Base-by-base conservation (phyloP, 2,888 invertebrate species). In the Ischnura elegans region DNA sequence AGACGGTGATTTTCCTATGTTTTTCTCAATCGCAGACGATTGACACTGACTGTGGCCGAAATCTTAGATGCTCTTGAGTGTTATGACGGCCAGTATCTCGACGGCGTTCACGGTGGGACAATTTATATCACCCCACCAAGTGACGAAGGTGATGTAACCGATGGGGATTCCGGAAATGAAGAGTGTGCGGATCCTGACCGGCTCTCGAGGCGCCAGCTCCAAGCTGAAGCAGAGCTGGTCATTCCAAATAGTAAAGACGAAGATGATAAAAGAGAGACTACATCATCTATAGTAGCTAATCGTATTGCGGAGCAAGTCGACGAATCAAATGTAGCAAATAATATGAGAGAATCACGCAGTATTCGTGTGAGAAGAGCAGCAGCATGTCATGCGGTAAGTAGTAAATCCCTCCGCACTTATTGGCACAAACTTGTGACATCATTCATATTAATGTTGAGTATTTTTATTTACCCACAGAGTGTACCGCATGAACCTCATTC, bases 131-230 rank as follows among this genome's bases (percentile, higher is more conserved):
- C 87, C 8, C 87, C 87, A 25, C 87, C 87, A 45, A 42, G 36
- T 87, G 87, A 87, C 36, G 46, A 43, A 36, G 87, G 87, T 16
- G 43, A 45, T 87, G 87, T 21, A 45, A 87, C 87, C 36, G 29
- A 87, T 36, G 87, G 43, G 25, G 87, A 87, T 25, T 87, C 46
- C 42, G 87, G 46, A 25, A 42, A 87, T 42, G 87, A 87, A 42
- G 87, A 87, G 29, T n/a, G 29, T 42, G 25, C 45, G 25, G 87
- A 87, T 87, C 87, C 87, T 29, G 46, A 87, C 29, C 25, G 87
- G 25, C 87, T 87, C 25, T 87, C 87, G 6, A 25, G 46, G 16
- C 13, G 87, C 16, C 87, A 87, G 87, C 42, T 87, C 10, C 87
- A n/a, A 42, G 42, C 36, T 42, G 87, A 87, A 42, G 87, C 87